phyloP scores from a whole-genome alignment of 2,888 invertebrate species.

The Diarsia mendica region DNA sequence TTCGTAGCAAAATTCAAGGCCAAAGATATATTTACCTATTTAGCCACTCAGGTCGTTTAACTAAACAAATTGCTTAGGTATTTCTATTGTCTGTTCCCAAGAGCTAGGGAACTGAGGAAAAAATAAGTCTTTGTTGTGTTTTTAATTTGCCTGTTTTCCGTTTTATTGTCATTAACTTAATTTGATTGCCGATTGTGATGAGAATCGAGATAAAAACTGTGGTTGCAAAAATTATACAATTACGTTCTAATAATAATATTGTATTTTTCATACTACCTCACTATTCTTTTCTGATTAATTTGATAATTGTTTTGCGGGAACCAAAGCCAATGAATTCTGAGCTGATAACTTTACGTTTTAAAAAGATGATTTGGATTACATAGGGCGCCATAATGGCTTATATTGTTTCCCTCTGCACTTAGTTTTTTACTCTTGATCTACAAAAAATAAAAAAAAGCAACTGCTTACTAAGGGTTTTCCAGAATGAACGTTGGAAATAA shows the following conservation, averaged over 20 bases:
- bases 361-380: not conserved
- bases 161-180: conserved; percentile 32
- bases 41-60: not conserved
- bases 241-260: not conserved
- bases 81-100: conserved; percentile 6
- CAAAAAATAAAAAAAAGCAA: not conserved
- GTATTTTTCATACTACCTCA: not conserved
- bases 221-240: not conserved
- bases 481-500: not conserved
- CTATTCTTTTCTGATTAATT: not conserved
- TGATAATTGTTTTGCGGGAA: not conserved
- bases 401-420: no score
- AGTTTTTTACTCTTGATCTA: no score
- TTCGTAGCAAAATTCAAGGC: not conserved
- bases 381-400: not conserved
- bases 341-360: not conserved
- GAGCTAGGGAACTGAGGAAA: conserved; percentile 12
- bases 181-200: conserved; percentile 21
- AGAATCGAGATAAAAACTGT: not conserved
- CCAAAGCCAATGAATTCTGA: no score
- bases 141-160: conserved; percentile 30
- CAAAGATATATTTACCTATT: not conserved
- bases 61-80: conserved; percentile 7
- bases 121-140: conserved; percentile 32
- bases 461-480: not conserved